Evolutionary conservation across 2,113 vertebrate genomes (phyloP).

Genomic region (Percina caprodes): DNA sequence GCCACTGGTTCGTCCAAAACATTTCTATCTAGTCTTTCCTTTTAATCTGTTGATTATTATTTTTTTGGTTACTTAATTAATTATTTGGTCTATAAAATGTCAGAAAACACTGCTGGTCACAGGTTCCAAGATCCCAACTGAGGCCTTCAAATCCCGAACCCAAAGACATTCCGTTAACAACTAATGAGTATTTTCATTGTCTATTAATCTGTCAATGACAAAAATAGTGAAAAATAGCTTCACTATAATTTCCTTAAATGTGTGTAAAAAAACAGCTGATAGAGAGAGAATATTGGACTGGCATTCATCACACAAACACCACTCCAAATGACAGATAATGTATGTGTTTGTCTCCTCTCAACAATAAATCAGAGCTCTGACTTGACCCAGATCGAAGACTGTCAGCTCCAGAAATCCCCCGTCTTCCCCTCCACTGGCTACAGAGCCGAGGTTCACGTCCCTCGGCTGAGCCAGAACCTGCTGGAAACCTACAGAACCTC

Average conservation of each 20-base stretch:
- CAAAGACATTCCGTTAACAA: not conserved
- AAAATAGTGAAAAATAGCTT: not conserved
- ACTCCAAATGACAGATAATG: not conserved
- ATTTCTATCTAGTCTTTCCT: not conserved
- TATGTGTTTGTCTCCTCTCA: constrained; percentile 11
- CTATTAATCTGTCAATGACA: not conserved
- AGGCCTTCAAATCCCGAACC: not conserved
- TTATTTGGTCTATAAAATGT: not conserved
- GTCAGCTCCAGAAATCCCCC: constrained; percentile 35
- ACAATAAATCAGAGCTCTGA: constrained; percentile 53
- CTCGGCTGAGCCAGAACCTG: constrained; percentile 46
- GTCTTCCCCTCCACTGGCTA: constrained; percentile 41
- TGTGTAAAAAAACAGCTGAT: too few species aligned
- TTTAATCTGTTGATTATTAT: not conserved
- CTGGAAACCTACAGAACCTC: constrained; percentile 53
- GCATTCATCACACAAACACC: not conserved
- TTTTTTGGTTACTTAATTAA: not conserved
- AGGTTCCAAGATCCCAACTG: not conserved
- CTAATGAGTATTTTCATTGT: not conserved
- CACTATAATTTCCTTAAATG: too few species aligned
- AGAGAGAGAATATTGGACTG: not conserved
- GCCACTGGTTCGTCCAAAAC: constrained; percentile 26
- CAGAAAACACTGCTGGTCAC: not conserved
- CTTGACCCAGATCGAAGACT: constrained; percentile 53
- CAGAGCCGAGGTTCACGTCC: constrained; percentile 29